These are phyloP conservation scores for Lagopus leucura DNA, from an alignment of 2,113 vertebrate species.

Conservation along the genomic window DNA sequence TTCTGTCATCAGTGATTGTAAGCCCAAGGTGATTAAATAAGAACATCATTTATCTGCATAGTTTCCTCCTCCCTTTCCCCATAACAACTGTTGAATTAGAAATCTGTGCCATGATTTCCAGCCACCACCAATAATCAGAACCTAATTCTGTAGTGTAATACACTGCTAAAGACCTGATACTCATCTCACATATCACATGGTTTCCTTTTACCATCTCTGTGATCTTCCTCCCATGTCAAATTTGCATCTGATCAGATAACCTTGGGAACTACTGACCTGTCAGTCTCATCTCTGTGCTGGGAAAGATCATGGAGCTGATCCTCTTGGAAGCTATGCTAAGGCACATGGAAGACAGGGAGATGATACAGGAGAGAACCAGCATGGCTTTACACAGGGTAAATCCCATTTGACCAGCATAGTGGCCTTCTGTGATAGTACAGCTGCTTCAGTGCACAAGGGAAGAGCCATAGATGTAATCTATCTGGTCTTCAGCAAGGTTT, in stretches of 20 bases:
- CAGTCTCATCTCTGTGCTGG: too few species aligned
- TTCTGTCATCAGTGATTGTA: background rate
- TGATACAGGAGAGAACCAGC: too few species aligned
- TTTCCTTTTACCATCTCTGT: background rate
- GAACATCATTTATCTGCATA: background rate
- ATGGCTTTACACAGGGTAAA: too few species aligned
- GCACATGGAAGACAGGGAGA: too few species aligned
- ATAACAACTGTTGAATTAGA: background rate
- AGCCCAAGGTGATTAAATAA: background rate
- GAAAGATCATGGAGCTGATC: too few species aligned
- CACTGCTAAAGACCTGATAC: background rate
- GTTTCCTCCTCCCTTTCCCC: background rate
- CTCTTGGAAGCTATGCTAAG: too few species aligned
- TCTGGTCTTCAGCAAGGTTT: too few species aligned
- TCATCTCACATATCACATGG: background rate
- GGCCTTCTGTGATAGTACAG: too few species aligned
- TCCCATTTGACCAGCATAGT: too few species aligned
- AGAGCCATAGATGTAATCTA: too few species aligned
- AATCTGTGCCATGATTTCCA: background rate
- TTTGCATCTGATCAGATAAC: background rate
- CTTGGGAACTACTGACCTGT: too few species aligned
- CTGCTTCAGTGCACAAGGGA: too few species aligned
- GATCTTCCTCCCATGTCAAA: background rate
- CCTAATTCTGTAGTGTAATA: background rate
- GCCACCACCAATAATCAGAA: background rate